A percentile compares a stretch with the other conserved stretches of the same genome.
phyloP scores from a whole-genome alignment of 2,113 vertebrate species.

The Tragelaphus strepsiceros region DNA sequence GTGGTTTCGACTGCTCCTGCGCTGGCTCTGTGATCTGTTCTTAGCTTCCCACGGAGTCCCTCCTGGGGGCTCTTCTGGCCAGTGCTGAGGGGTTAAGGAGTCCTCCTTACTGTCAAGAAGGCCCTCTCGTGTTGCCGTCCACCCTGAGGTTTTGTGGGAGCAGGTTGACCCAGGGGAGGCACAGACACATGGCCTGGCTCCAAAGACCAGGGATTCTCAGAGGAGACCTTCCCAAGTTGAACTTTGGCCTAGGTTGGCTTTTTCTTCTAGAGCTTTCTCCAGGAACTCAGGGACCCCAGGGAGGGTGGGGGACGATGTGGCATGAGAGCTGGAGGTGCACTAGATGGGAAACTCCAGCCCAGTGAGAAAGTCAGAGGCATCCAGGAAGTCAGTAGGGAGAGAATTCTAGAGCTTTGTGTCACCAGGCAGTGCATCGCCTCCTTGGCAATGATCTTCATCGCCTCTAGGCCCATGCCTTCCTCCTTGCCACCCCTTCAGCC shows the following conservation, averaged over 20 bases:
- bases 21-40: not conserved
- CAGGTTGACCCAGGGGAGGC: not conserved
- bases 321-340: not conserved
- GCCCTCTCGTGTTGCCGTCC: not conserved
- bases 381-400: not conserved
- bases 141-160: not conserved
- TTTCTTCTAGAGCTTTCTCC: not conserved
- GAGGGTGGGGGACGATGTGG: not conserved
- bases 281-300: not conserved
- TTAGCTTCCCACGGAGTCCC: not conserved
- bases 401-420: not conserved
- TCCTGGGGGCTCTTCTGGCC: too few relatives aligned
- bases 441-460: not conserved
- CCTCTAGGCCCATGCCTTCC: not conserved
- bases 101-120: not conserved
- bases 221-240: not conserved
- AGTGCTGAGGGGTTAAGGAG: not conserved
- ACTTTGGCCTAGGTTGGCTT: not conserved
- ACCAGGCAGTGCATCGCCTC: not conserved
- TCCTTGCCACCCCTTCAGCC: not conserved
- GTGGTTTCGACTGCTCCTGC: not conserved
- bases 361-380: not conserved
- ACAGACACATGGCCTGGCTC: not conserved
- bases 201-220: not conserved
- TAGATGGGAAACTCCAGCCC: too few relatives aligned